A percentile compares a stretch with the other conserved stretches of the same genome.
These are phyloP conservation scores for Ictidomys tridecemlineatus DNA, from an alignment of 2,113 vertebrate genomes.

Conservation along the genomic window DNA sequence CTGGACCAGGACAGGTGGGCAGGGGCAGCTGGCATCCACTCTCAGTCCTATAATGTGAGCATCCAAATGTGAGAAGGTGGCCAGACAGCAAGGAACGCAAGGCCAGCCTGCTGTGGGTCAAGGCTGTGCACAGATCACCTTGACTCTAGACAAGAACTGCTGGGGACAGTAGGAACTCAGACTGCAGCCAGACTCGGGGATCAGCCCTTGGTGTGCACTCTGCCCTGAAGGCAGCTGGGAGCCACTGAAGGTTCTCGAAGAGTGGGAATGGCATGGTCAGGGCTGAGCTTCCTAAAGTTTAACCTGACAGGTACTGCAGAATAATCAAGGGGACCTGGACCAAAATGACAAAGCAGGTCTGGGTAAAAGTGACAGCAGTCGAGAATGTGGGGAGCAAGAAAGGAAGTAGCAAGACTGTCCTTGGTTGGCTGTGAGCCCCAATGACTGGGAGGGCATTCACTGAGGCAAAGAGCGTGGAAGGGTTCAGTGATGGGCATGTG, in stretches of 20 bases:
- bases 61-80: background rate
- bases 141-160: background rate
- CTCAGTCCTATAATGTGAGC: background rate
- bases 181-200: background rate
- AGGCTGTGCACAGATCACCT: background rate
- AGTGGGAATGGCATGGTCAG: background rate
- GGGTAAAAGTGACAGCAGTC: background rate
- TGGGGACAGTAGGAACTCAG: background rate
- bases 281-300: background rate
- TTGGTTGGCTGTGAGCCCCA: background rate
- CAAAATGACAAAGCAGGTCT: background rate
- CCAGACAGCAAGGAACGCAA: background rate
- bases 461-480: background rate
- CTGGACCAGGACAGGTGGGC: background rate
- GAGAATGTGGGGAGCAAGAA: background rate
- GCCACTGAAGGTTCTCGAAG: background rate
- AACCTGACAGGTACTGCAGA: background rate
- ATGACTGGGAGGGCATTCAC: background rate
- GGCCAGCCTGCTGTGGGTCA: background rate
- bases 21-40: background rate
- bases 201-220: background rate
- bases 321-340: background rate
- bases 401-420: background rate
- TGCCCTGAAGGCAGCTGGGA: background rate
- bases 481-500: accelerated